phyloP scores from a whole-genome alignment of 2,113 vertebrate genomes.

The Cynocephalus volans region DNA sequence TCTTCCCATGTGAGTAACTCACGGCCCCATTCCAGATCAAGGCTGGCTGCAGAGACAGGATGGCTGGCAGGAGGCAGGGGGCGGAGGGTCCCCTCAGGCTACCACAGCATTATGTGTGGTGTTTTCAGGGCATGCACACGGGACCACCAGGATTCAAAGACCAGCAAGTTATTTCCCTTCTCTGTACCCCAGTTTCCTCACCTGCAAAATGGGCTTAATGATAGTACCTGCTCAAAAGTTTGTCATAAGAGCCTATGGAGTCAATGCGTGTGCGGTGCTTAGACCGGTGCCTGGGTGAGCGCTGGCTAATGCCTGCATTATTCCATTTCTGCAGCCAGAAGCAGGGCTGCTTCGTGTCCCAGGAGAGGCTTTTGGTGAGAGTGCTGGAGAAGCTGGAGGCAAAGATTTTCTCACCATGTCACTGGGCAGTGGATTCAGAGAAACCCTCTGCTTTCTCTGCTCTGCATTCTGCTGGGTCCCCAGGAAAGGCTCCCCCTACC shows the following conservation, averaged over 20 bases:
- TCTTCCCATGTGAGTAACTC: not conserved
- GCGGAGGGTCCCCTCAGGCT: not conserved
- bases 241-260: not conserved
- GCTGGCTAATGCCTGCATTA: accelerated
- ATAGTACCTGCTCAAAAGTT: not conserved
- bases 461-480: not conserved
- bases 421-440: accelerated
- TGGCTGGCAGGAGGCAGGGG: not conserved
- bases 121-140: no score
- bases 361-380: not conserved
- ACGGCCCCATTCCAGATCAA: not conserved
- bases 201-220: not conserved
- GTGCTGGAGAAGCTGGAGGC: not conserved
- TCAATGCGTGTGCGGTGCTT: accelerated
- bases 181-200: not conserved
- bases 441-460: not conserved
- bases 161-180: not conserved
- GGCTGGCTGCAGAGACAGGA: not conserved
- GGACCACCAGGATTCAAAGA: not conserved
- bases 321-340: not conserved
- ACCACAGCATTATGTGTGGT: not conserved
- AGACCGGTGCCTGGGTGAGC: accelerated
- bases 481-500: not conserved
- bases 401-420: not conserved
- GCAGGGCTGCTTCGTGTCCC: not conserved